These are phyloP conservation scores for Cistogaster globosa DNA, from an alignment of 2,888 invertebrate species.

Conservation along the genomic window DNA sequence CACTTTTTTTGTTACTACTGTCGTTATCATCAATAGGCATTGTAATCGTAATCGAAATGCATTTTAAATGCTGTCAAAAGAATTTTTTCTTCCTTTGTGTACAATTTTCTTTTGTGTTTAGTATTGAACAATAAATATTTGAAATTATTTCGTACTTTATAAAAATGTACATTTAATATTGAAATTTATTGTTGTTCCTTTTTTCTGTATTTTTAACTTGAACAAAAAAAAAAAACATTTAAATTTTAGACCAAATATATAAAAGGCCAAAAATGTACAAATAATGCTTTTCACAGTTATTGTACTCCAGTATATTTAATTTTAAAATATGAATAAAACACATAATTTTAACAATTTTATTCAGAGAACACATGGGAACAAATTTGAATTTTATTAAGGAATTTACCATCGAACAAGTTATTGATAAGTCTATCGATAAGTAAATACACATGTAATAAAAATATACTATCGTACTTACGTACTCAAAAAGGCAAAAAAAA, in stretches of 20 bases:
- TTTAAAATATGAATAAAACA: constrained; percentile 65
- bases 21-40: constrained; percentile 75
- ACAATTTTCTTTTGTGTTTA: constrained; percentile 27
- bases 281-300: constrained; percentile 16
- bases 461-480: neutral
- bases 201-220: constrained; percentile 8
- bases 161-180: constrained; percentile 72
- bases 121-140: constrained; percentile 48
- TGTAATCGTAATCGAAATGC: constrained; percentile 81
- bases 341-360: constrained; percentile 66
- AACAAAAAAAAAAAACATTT: constrained; percentile 1
- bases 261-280: constrained; percentile 9
- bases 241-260: neutral
- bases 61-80: constrained; percentile 82
- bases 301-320: constrained; percentile 45
- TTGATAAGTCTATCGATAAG: constrained; percentile 31
- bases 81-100: constrained; percentile 62
- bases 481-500: neutral
- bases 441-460: too few species aligned
- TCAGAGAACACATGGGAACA: constrained; percentile 61
- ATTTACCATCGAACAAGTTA: neutral
- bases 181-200: constrained; percentile 62
- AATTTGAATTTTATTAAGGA: constrained; percentile 67
- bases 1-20: constrained; percentile 65
- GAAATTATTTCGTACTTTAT: constrained; percentile 71